These are phyloP conservation scores for Pyxicephalus adspersus DNA, from an alignment of 2,113 vertebrate genomes.

Conservation along the genomic window DNA sequence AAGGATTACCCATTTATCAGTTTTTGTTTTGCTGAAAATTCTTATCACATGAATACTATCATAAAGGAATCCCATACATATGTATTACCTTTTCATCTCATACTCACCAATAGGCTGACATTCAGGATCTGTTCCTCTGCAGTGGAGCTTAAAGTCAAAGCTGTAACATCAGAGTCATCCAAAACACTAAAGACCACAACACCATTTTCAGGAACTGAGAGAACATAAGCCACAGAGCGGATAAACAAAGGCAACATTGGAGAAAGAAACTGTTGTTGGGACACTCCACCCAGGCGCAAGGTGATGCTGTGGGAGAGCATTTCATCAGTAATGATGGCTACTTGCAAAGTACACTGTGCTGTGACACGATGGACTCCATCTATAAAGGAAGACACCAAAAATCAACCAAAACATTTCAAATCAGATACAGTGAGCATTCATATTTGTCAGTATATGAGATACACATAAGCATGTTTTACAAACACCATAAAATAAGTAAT, in stretches of 20 bases:
- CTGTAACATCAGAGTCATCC: slow-evolving; percentile 86
- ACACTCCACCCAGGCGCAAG: slow-evolving; percentile 88
- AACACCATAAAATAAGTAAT: too few species aligned
- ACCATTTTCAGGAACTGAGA: slow-evolving; percentile 81
- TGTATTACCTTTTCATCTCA: too few species aligned
- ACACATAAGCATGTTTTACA: not conserved
- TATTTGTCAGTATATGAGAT: too few species aligned
- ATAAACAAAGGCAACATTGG: slow-evolving; percentile 88
- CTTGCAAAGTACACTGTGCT: slow-evolving; percentile 89
- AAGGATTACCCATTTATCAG: too few species aligned
- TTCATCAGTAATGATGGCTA: slow-evolving; percentile 94
- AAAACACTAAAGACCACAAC: slow-evolving; percentile 94
- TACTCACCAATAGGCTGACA: slow-evolving; percentile 86
- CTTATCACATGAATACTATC: too few species aligned
- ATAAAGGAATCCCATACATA: too few species aligned
- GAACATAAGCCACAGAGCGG: slow-evolving; percentile 86
- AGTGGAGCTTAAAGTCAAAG: slow-evolving; percentile 47
- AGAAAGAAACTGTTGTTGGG: slow-evolving; percentile 91
- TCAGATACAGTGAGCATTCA: too few species aligned
- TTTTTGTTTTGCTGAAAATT: too few species aligned
- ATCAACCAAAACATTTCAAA: not conserved
- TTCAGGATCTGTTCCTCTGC: slow-evolving; percentile 84
- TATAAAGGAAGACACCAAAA: slow-evolving; percentile 58
- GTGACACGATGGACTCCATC: slow-evolving; percentile 88
- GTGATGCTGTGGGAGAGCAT: slow-evolving; percentile 98